Percentiles rank a stretch among this genome's conserved stretches.
Conservation (phyloP, 2,888 invertebrate species). For the Dryococelus australis region DNA sequence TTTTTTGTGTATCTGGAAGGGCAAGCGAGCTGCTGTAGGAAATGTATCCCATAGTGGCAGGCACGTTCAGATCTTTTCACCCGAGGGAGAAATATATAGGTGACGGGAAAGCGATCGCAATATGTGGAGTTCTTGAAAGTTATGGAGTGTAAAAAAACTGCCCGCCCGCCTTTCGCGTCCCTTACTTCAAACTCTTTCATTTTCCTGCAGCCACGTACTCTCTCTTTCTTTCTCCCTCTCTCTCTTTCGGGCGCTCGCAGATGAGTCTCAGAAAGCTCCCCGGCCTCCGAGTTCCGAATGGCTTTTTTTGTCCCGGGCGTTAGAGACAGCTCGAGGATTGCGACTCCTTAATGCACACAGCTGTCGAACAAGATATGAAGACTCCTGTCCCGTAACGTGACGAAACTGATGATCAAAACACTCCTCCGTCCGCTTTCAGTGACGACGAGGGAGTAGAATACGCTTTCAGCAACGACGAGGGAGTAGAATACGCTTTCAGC, state of each 20-base stretch:
- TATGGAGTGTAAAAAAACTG: conserved; percentile 6
- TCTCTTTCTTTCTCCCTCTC: neutral
- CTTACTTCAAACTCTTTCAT: conserved; percentile 16
- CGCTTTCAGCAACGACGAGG: too few relatives aligned
- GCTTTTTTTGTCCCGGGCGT: neutral
- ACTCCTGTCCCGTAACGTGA: too few relatives aligned
- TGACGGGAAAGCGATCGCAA: neutral
- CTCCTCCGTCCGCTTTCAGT: too few relatives aligned
- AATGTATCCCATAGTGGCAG: neutral
- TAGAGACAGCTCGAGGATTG: neutral
- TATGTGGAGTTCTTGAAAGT: conserved; percentile 5
- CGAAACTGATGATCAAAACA: too few relatives aligned
- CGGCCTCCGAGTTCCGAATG: neutral
- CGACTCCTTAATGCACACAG: too few relatives aligned
- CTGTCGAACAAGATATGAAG: too few relatives aligned
- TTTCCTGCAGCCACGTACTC: neutral
- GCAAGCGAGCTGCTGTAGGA: neutral
- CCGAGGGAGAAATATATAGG: neutral
- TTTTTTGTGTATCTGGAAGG: too few relatives aligned
- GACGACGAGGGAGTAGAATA: too few relatives aligned
- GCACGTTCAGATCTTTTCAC: neutral
- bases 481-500: too few relatives aligned
- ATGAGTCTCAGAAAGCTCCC: neutral
- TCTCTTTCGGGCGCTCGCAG: neutral
- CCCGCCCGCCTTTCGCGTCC: neutral